Evolutionary conservation across 2,113 vertebrate species (phyloP).

Genomic region (Rhinopomastus cyanomelas): DNA sequence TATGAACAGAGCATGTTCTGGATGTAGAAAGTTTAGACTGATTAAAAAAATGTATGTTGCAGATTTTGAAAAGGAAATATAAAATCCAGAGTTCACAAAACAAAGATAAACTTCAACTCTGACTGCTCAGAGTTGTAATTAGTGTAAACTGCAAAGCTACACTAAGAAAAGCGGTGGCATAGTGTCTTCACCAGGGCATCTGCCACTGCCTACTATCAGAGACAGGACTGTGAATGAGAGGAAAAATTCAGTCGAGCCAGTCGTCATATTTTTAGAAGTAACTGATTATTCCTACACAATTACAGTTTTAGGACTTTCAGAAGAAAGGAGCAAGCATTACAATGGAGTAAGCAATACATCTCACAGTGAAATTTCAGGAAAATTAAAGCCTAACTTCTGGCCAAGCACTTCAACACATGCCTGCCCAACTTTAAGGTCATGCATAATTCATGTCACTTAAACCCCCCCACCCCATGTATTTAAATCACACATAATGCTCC

Average conservation of each 20-base stretch:
- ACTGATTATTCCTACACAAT: background rate
- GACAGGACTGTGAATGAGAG: fast-evolving
- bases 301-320: background rate
- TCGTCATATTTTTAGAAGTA: background rate
- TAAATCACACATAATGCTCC: background rate
- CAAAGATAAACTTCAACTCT: background rate
- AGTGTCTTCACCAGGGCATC: background rate
- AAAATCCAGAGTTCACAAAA: background rate
- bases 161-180: background rate
- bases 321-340: background rate
- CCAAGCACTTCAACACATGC: background rate
- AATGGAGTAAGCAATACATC: background rate
- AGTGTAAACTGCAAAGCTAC: background rate
- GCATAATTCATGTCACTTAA: background rate
- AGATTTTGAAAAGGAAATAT: background rate
- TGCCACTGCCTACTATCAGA: background rate
- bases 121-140: background rate
- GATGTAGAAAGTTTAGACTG: background rate
- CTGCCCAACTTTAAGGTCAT: background rate
- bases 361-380: background rate
- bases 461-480: background rate
- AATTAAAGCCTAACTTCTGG: background rate
- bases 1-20: fast-evolving
- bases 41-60: background rate
- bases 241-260: background rate